phyloP scores from a whole-genome alignment of 1,140 invertebrate species.

The Doryteuthis pealeii region DNA sequence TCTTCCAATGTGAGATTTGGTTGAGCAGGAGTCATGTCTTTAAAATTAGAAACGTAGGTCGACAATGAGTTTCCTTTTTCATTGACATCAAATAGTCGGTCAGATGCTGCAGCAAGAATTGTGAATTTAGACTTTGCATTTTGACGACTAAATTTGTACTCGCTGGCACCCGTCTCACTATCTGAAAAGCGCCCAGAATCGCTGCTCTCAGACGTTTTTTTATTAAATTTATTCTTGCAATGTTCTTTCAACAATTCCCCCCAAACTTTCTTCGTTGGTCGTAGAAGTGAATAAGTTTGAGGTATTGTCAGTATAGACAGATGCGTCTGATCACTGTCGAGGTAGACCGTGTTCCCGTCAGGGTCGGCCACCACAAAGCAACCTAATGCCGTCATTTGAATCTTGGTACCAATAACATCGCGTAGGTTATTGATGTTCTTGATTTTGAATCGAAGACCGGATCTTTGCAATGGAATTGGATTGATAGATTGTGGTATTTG shows the following conservation, averaged over 20 bases:
- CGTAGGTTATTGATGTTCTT: slow-evolving; percentile 21
- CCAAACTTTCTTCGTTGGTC: slow-evolving; percentile 13
- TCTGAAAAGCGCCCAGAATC: slow-evolving; percentile 36
- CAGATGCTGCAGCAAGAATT: too few species aligned
- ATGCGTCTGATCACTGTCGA: background rate
- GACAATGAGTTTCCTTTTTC: too few species aligned
- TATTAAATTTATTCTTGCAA: background rate
- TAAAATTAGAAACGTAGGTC: too few species aligned
- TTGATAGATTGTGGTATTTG: slow-evolving; percentile 35
- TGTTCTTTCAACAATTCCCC: too few species aligned
- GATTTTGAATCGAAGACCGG: slow-evolving; percentile 34
- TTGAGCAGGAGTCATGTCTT: too few species aligned
- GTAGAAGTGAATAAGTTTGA: slow-evolving; percentile 4
- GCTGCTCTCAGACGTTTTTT: slow-evolving; percentile 19
- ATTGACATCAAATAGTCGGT: too few species aligned
- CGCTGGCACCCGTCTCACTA: slow-evolving; percentile 19
- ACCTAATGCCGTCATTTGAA: background rate
- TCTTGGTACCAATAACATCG: slow-evolving; percentile 20
- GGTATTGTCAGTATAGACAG: background rate
- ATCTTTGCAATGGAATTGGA: slow-evolving; percentile 29
- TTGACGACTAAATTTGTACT: slow-evolving; percentile 13
- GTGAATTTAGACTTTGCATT: too few species aligned
- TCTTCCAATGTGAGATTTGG: too few species aligned
- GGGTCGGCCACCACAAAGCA: slow-evolving; percentile 32
- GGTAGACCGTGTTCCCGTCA: slow-evolving; percentile 35